A percentile compares a stretch with the other conserved stretches of the same genome.
Evolutionary conservation across 1,140 invertebrate species (phyloP).

Genomic region (Drosophila triauraria): DNA sequence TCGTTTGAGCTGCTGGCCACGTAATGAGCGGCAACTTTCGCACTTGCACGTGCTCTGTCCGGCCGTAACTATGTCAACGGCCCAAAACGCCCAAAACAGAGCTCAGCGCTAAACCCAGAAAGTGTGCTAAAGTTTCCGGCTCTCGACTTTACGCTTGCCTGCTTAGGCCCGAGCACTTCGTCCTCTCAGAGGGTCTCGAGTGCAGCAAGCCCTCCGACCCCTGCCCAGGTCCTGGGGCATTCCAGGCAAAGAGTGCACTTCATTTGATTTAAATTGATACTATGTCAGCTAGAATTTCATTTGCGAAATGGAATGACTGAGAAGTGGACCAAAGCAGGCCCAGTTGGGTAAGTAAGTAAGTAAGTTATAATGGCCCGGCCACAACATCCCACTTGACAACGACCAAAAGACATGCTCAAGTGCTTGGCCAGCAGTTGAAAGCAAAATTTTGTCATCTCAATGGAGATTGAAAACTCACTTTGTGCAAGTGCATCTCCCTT

Average conservation of each 20-base stretch:
- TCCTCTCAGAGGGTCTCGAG: constrained; percentile 42
- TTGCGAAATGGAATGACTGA: constrained; percentile 65
- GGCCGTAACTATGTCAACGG: constrained; percentile 69
- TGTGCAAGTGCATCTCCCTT: constrained; percentile 17
- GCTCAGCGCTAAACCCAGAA: constrained; percentile 16
- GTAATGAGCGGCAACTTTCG: constrained; percentile 78
- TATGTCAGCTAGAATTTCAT: constrained; percentile 77
- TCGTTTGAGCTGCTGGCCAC: constrained; percentile 74
- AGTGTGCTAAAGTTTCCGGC: constrained; percentile 72
- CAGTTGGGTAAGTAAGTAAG: constrained; percentile 21
- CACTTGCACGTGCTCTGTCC: constrained; percentile 66
- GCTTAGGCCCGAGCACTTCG: constrained; percentile 42
- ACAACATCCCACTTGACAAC: constrained; percentile 74
- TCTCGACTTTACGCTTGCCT: constrained; percentile 70
- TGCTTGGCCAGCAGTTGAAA: constrained; percentile 65
- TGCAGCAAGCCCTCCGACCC: constrained; percentile 9
- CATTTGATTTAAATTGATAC: constrained; percentile 83
- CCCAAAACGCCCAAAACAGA: constrained; percentile 6
- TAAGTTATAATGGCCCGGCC: constrained; percentile 82
- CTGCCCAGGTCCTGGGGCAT: not conserved
- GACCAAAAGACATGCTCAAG: constrained; percentile 80
- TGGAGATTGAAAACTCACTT: constrained; percentile 55
- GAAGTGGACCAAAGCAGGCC: constrained; percentile 18
- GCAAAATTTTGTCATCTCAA: constrained; percentile 72
- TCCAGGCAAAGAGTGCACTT: constrained; percentile 69